Percentiles rank a stretch among this genome's conserved stretches.
Evolutionary conservation across 64 coral and sea anemone species (phyloP).

Genomic region (Dendronephthya gigantea): DNA sequence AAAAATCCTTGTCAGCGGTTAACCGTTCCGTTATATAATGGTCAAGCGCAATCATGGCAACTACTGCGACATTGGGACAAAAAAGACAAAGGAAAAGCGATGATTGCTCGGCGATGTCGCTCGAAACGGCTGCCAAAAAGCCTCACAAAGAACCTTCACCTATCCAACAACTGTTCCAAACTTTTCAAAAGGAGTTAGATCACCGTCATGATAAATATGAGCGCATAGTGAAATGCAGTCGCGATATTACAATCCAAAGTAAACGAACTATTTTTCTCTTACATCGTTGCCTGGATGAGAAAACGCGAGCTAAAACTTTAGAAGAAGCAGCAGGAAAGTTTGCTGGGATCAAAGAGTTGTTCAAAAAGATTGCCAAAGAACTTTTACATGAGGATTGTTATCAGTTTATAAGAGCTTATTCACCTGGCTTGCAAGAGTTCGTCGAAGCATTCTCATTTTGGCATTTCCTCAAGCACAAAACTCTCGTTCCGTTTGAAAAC

Average conservation of each 20-base stretch:
- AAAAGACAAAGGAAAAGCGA: constrained; percentile 25
- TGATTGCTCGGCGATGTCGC: neutral
- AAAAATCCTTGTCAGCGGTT: neutral
- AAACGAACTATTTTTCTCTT: constrained; percentile 47
- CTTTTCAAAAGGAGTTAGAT: constrained; percentile 43
- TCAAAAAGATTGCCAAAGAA: constrained; percentile 38
- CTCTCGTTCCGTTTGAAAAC: constrained; percentile 58
- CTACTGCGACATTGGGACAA: neutral
- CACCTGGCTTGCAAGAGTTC: constrained; percentile 44
- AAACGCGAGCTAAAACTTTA: constrained; percentile 24
- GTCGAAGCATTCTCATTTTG: constrained; percentile 36
- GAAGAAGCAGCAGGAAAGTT: constrained; percentile 40
- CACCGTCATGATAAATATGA: constrained; percentile 40
- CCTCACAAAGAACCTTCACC: constrained; percentile 24
- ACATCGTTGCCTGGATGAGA: constrained; percentile 23
- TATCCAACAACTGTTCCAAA: constrained; percentile 18
- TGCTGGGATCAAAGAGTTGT: constrained; percentile 20
- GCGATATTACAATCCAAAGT: constrained; percentile 48
- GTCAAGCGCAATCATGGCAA: neutral
- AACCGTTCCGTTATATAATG: neutral
- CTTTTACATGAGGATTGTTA: constrained; percentile 32
- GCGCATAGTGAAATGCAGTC: constrained; percentile 41
- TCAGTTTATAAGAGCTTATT: constrained; percentile 38
- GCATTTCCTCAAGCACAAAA: constrained; percentile 34
- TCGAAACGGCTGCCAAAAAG: neutral